Base-by-base conservation (phyloP, 1,140 invertebrate genomes). In the Atta colombica region DNA sequence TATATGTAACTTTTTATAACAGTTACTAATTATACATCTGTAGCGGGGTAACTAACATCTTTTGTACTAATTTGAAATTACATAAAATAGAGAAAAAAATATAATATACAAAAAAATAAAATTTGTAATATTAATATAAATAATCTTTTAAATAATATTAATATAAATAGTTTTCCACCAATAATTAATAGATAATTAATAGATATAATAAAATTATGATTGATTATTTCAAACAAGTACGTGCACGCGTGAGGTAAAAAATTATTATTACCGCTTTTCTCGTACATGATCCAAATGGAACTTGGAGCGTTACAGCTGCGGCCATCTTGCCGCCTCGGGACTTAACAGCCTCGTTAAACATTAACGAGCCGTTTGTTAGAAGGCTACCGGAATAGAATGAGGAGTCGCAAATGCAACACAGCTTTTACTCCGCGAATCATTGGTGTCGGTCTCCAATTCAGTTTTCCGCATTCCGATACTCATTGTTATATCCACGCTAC, bases 321-420 rank as follows among this genome's bases (percentile, higher is more conserved):
- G 93, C 93, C 93, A 93, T 93, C 92, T 93, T 93, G 92, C 92
- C 77, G 86, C 77, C 75, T 77, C 85, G 86, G 61, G 61, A 69
- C 88, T 93, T 93, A 93, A 93, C 88, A 88, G 91, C 92, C 82
- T 91, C 92, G 92, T 93, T 93, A 93, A 93, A 88, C 55, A 85
- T 93, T 92, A 92, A 93, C 92, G 92, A 45, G 90, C 85, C 92
- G 91, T 93, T 93, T 93, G 92, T 93, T 92, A 90, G 90, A 92
- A 87, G 87, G 80, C 89, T 92, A 92, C 92, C 87, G 91, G 89
- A 93, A 93, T 93, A 93, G 92, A 92, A 91, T 84, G 39, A 68
- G 63, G 61, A 80, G 82, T 31, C 72, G 58, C 85, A 85, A 90
- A 88, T 85, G 84, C 45, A 78, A 77, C 55, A 61, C 61, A 55